A percentile compares a stretch with the other conserved stretches of the same genome.
Conservation (phyloP, 2,797 vertebrate genomes). For the Oophaga sylvatica region DNA sequence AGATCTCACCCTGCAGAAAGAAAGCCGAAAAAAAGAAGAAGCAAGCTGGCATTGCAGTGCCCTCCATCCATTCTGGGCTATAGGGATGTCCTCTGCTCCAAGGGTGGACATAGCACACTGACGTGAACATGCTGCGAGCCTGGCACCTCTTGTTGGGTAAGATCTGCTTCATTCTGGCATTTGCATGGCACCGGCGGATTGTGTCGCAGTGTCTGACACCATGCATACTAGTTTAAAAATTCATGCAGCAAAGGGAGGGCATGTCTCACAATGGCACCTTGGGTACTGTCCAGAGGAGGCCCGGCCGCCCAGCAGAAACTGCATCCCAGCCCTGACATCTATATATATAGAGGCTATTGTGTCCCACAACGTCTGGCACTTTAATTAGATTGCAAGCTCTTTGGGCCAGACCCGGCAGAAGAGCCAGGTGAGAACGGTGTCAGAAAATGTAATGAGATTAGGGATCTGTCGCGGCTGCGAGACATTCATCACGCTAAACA, state of each 20-base stretch:
- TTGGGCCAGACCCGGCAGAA: not conserved
- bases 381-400: conserved; percentile 37
- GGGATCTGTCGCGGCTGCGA: conserved; percentile 10
- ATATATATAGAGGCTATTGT: not conserved
- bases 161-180: conserved; percentile 13
- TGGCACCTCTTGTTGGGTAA: conserved; percentile 54
- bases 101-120: not conserved
- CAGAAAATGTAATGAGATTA: conserved; percentile 51
- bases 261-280: conserved; percentile 45
- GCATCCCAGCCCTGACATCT: not conserved
- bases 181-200: conserved; percentile 1
- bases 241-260: conserved; percentile 45
- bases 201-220: conserved; percentile 27
- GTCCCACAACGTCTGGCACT: too few species aligned
- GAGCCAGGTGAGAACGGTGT: not conserved
- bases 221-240: conserved; percentile 34
- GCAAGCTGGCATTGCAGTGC: conserved; percentile 13
- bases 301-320: not conserved
- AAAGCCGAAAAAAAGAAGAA: not conserved
- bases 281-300: conserved; percentile 23
- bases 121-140: conserved; percentile 39
- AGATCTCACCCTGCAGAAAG: conserved; percentile 7
- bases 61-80: not conserved
- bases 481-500: conserved; percentile 50
- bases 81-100: conserved; percentile 40